Evolutionary conservation across 1,140 invertebrate species (phyloP).

Genomic region (Drosophila malerkotliana): DNA sequence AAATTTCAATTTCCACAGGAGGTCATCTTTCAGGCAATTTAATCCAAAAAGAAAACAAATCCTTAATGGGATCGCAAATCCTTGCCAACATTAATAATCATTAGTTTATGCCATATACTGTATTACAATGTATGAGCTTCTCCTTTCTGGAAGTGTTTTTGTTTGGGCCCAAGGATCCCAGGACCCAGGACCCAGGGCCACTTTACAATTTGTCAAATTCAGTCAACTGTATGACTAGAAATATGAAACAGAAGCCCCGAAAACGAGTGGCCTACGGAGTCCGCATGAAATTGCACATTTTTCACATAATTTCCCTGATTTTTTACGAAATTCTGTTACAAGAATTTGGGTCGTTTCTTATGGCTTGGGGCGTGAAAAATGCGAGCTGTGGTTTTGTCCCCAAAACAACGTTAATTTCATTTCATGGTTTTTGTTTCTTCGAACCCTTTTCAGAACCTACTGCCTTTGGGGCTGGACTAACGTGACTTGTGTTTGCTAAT

Average conservation of each 20-base stretch:
- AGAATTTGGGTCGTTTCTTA: conserved; percentile 61
- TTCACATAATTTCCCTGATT: conserved; percentile 68
- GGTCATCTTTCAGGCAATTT: conserved; percentile 62
- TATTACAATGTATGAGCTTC: conserved; percentile 29
- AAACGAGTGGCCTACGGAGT: conserved; percentile 40
- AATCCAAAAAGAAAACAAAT: conserved; percentile 22
- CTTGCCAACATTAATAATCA: conserved; percentile 77
- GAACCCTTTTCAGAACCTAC: conserved; percentile 63
- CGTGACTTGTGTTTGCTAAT: conserved; percentile 4
- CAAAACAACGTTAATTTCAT: conserved; percentile 37
- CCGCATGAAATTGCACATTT: conserved; percentile 79
- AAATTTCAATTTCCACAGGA: conserved; percentile 58
- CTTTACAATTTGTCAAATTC: conserved; percentile 79
- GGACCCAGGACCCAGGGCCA: conserved; percentile 42
- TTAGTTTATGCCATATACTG: conserved; percentile 54
- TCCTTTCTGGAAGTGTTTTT: conserved; percentile 23
- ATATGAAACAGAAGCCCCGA: conserved; percentile 50
- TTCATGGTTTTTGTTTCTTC: conserved; percentile 21
- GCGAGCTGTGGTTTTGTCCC: conserved; percentile 46
- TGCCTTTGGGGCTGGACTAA: conserved; percentile 10
- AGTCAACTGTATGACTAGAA: conserved; percentile 67
- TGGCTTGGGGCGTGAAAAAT: conserved; percentile 56
- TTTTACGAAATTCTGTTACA: conserved; percentile 27
- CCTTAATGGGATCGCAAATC: conserved; percentile 37
- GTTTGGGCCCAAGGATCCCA: conserved; percentile 7